These are phyloP conservation scores for Drosophila tanythrix DNA, from an alignment of 2,888 invertebrate genomes.

Conservation along the genomic window DNA sequence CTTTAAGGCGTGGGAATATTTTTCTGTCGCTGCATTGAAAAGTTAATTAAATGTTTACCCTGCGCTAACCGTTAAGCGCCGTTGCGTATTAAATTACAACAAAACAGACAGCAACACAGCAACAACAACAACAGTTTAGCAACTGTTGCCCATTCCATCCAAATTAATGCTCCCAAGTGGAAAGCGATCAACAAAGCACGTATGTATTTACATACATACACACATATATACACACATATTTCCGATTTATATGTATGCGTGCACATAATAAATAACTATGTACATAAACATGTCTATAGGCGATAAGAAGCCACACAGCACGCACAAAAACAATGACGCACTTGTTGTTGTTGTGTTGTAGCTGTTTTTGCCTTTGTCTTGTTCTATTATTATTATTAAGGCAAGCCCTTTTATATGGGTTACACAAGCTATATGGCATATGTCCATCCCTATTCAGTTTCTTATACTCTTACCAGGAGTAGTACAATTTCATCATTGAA, in stretches of 20 bases:
- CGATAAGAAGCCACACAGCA: conserved; percentile 68
- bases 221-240: conserved; percentile 1
- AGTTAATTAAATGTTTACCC: conserved; percentile 76
- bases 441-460: conserved; percentile 2
- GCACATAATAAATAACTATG: conserved; percentile 19
- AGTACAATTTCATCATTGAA: neutral
- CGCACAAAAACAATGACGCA: conserved; percentile 71
- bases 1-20: conserved; percentile 67
- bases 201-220: conserved; percentile 16
- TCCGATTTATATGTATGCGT: conserved; percentile 4
- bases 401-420: conserved; percentile 47
- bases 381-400: conserved; percentile 24
- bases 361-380: conserved; percentile 31
- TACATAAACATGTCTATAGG: conserved; percentile 4
- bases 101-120: conserved; percentile 8
- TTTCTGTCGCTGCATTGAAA: conserved; percentile 50
- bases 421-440: conserved; percentile 3
- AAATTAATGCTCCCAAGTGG: conserved; percentile 55
- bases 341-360: conserved; percentile 55
- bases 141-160: conserved; percentile 68
- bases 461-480: conserved; percentile 10
- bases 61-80: conserved; percentile 56
- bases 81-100: conserved; percentile 66
- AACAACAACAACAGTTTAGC: conserved; percentile 24
- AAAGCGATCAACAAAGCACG: conserved; percentile 36